A percentile compares a stretch with the other conserved stretches of the same genome.
Evolutionary conservation across 2,113 vertebrate species (phyloP).

Genomic region (Nettapus auritus): DNA sequence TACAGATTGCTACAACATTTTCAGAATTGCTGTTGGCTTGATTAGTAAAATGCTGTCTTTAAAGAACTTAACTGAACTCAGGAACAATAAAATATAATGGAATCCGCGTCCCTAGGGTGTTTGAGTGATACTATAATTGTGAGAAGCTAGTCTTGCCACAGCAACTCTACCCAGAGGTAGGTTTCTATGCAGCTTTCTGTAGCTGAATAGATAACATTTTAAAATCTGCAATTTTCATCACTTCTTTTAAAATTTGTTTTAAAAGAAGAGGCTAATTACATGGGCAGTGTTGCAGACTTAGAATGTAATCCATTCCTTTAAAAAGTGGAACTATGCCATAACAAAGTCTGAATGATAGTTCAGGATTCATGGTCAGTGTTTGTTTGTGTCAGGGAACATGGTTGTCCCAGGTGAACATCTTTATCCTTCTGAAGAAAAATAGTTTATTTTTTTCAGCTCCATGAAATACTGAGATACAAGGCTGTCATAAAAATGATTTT

Average conservation of each 20-base stretch:
- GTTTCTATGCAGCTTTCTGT: not conserved
- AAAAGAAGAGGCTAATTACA: not conserved
- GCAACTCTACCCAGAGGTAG: slow-evolving; percentile 15
- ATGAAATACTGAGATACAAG: not conserved
- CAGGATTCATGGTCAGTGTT: slow-evolving; percentile 15
- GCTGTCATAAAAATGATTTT: not conserved
- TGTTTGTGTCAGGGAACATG: not conserved
- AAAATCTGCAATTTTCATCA: slow-evolving; percentile 1
- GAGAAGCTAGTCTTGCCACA: slow-evolving; percentile 9
- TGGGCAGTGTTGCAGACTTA: not conserved
- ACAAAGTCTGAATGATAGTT: slow-evolving; percentile 1
- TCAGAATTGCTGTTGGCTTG: slow-evolving; percentile 24
- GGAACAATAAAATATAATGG: slow-evolving; percentile 51
- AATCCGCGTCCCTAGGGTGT: slow-evolving; percentile 4
- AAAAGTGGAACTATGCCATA: not conserved
- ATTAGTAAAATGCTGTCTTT: slow-evolving; percentile 37
- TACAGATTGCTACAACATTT: slow-evolving; percentile 28
- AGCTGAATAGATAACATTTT: not conserved
- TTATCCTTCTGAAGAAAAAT: not conserved
- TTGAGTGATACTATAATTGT: slow-evolving; percentile 40
- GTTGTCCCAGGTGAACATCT: not conserved
- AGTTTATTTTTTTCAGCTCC: not conserved
- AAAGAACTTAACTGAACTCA: slow-evolving; percentile 34
- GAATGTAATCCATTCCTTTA: not conserved
- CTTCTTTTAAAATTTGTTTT: not conserved